Base-by-base conservation (phyloP, 2,888 invertebrate species). In the Labia minor region DNA sequence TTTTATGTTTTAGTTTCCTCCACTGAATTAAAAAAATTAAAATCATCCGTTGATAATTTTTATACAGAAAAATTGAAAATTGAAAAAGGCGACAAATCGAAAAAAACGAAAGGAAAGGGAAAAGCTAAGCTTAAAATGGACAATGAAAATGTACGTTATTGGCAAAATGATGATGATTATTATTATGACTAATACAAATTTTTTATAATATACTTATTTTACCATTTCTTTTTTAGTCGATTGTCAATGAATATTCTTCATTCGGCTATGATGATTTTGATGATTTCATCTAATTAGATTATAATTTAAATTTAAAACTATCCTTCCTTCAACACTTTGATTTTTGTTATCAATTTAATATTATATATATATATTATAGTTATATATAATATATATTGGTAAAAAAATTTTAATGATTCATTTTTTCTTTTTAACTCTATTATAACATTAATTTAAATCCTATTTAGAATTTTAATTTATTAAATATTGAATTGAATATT, bases 11-110 rank as follows among this genome's bases (percentile, higher is more conserved):
- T 21, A 93, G 92, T 94, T 81, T 81, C 84, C 70, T 85, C 90
- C 19, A 81, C 83, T 66, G 89, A 92, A 75, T 84, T 95, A 73
- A 93, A 90, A 76, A 92, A 90, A 83, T 84, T 95, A 74, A 92
- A 92, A 79, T 83, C 88, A 73, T 84, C 86, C 67, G 81, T 95
- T 71, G 93, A 92, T 78, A 90, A 87, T 78, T 80, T 95, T 73
- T 88, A 88, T 76, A 86, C 89, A 75, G 95, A 95, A 78, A 95
- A 95, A 77, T 84, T 87, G 72, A 94, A 93, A 80, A 80, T 89
- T 69, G 93, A 92, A 76, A 94, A 92, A 76, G 87, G 85, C 19
- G 88, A 90, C 67, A 90, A 87, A 74, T 75, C 82, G 66, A 92
- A 90, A 81, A 91, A 92, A 78, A 83, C 82, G 37, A 83, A 84